These are phyloP conservation scores for Origma solitaria DNA, from an alignment of 2,113 vertebrate genomes.

Conservation along the genomic window DNA sequence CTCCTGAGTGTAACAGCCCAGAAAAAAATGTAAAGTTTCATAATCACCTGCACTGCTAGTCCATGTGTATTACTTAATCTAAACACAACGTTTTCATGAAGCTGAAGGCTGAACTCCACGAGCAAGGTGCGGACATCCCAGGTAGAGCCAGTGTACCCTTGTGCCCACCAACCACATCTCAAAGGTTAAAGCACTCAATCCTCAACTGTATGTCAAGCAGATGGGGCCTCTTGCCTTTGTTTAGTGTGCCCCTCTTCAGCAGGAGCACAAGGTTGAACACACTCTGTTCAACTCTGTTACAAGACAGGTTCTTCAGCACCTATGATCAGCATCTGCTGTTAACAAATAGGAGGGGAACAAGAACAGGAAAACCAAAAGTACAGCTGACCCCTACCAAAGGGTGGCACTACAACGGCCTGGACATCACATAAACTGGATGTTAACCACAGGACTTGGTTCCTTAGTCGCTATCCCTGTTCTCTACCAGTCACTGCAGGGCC, in stretches of 20 bases:
- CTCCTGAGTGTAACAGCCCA: background rate
- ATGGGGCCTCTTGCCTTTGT: background rate
- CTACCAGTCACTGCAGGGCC: background rate
- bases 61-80: background rate
- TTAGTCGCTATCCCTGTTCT: background rate
- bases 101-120: background rate
- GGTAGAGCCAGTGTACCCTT: fast-evolving
- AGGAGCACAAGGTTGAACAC: background rate
- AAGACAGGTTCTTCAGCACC: background rate
- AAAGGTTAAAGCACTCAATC: background rate
- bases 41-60: background rate
- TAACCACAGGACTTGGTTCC: background rate
- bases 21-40: background rate
- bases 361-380: background rate
- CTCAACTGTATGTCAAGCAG: background rate
- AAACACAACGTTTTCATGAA: background rate
- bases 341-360: background rate
- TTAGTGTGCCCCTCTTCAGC: background rate
- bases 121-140: background rate
- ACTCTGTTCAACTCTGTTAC: background rate
- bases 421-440: background rate
- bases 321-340: background rate
- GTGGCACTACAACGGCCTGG: background rate
- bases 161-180: background rate
- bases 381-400: background rate